Conservation (phyloP, 2,888 invertebrate genomes). For the Empis livida region DNA sequence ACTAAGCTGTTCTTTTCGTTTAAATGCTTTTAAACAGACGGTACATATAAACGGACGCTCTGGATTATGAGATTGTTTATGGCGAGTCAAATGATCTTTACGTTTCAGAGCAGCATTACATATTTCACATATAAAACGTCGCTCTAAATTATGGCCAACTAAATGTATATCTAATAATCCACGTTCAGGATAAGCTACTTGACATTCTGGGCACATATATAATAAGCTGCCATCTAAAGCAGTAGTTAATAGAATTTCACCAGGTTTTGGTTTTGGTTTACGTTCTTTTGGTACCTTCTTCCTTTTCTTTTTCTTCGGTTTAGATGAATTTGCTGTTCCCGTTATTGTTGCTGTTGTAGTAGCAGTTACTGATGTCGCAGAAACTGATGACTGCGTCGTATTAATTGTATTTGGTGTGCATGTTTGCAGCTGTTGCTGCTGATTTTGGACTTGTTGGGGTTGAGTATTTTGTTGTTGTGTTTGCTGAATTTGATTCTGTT, state of each 20-base stretch:
- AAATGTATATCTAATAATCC: conserved; percentile 71
- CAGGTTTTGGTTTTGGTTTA: conserved; percentile 67
- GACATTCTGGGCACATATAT: conserved; percentile 78
- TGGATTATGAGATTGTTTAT: conserved; percentile 80
- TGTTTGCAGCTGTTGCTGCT: conserved; percentile 17
- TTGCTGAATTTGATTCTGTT: conserved; percentile 14
- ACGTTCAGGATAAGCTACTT: conserved; percentile 79
- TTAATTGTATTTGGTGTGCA: background rate
- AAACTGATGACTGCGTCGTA: background rate
- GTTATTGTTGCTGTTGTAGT: conserved; percentile 19
- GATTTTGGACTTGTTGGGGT: conserved; percentile 19
- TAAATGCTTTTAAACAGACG: conserved; percentile 76
- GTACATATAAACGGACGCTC: conserved; percentile 78
- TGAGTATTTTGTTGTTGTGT: conserved; percentile 19
- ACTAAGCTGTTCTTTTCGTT: conserved; percentile 77
- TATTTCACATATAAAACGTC: conserved; percentile 76
- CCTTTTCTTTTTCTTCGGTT: conserved; percentile 64
- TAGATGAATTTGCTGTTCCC: conserved; percentile 20
- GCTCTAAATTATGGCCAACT: conserved; percentile 71
- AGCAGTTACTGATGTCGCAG: background rate
- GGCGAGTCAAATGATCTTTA: conserved; percentile 75
- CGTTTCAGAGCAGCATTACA: conserved; percentile 79
- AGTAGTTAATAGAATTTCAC: conserved; percentile 67
- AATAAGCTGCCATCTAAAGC: conserved; percentile 71
- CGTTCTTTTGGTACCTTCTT: conserved; percentile 59